Conservation (phyloP, 2,888 invertebrate species). For the Anodontia alba region DNA sequence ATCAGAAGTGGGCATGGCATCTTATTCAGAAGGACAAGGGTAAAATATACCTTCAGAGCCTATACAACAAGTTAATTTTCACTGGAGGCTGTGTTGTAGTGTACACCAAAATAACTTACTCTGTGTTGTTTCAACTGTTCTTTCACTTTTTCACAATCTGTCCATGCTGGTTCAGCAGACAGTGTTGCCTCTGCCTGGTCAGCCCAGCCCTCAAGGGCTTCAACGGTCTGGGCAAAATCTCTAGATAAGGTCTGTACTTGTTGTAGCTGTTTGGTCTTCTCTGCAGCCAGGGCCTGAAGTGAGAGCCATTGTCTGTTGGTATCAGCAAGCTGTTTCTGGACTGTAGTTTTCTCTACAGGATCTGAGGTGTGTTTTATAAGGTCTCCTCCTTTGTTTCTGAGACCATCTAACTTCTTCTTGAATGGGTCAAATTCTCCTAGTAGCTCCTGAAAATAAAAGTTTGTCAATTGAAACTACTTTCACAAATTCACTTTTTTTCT, state of each 20-base stretch:
- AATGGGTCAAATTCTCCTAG: constrained; percentile 74
- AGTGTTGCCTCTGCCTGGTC: constrained; percentile 67
- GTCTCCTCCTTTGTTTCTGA: constrained; percentile 76
- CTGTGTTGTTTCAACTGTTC: constrained; percentile 72
- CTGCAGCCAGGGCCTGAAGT: constrained; percentile 70
- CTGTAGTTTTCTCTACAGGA: constrained; percentile 72
- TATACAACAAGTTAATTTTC: no score
- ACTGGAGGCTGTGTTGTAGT: no score
- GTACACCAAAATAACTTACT: no score
- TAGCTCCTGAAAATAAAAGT: constrained; percentile 65
- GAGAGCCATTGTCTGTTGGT: constrained; percentile 75
- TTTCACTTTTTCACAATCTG: constrained; percentile 70
- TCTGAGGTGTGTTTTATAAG: constrained; percentile 74
- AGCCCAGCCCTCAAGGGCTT: constrained; percentile 70
- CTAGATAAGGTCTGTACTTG: constrained; percentile 74
- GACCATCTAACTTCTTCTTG: constrained; percentile 69
- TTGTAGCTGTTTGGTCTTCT: constrained; percentile 71
- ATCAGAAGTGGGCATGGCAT: no score
- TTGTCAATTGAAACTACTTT: no score
- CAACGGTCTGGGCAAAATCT: constrained; percentile 71
- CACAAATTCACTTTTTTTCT: not conserved
- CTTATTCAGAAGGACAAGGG: no score
- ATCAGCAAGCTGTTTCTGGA: constrained; percentile 74
- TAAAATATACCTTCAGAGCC: no score
- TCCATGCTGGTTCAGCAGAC: constrained; percentile 65